A percentile compares a stretch with the other conserved stretches of the same genome.
Conservation (phyloP, 2,113 vertebrate species). For the Grallaria varia region DNA sequence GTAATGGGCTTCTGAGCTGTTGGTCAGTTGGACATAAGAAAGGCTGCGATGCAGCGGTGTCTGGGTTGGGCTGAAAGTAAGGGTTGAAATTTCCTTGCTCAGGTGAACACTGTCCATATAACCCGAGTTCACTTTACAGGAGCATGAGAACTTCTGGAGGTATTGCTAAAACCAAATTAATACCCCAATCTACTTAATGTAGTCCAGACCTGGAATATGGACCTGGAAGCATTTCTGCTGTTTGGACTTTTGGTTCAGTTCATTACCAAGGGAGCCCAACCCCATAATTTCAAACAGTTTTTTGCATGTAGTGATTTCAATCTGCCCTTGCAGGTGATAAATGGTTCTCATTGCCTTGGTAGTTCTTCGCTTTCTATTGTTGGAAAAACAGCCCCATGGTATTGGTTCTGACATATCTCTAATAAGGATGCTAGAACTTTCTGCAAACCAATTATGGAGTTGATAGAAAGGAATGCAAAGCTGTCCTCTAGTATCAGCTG, state of each 20-base stretch:
- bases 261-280: neutral
- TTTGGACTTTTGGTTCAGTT: neutral
- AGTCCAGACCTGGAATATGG: neutral
- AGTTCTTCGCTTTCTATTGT: slow-evolving; percentile 21
- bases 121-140: neutral
- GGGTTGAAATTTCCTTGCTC: neutral
- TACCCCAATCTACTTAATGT: neutral
- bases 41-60: neutral
- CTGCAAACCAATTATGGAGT: slow-evolving; percentile 44
- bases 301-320: neutral
- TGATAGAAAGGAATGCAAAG: slow-evolving; percentile 48
- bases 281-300: neutral
- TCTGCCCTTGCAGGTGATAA: neutral
- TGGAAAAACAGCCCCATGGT: neutral
- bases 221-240: neutral
- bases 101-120: neutral
- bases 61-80: neutral
- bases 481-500: neutral
- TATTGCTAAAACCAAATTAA: neutral
- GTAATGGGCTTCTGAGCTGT: neutral
- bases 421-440: slow-evolving; percentile 51
- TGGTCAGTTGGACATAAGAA: neutral
- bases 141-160: neutral
- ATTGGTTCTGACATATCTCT: slow-evolving; percentile 25
- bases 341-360: neutral